phyloP scores from a whole-genome alignment of 1,140 invertebrate genomes.

The Semibalanus balanoides region DNA sequence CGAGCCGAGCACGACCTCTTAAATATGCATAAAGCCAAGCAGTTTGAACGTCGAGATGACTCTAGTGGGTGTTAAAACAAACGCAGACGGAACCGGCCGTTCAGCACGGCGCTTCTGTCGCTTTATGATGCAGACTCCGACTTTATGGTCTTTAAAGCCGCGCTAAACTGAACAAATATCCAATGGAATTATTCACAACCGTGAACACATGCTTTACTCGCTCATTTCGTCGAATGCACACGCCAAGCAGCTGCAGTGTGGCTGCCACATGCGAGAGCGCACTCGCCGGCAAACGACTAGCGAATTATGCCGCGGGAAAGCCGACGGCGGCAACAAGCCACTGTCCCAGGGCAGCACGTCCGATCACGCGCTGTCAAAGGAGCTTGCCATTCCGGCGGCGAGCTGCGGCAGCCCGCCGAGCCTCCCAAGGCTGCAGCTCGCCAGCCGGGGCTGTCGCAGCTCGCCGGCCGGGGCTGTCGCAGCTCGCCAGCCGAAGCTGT shows the following conservation, averaged over 20 bases:
- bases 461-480: background rate
- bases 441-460: background rate
- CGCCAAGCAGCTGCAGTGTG: background rate
- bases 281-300: no score
- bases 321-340: no score
- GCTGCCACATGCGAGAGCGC: no score
- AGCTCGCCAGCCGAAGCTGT: background rate
- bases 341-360: no score
- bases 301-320: no score
- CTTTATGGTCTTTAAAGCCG: background rate
- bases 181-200: background rate
- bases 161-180: background rate
- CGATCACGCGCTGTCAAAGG: no score
- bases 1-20: background rate
- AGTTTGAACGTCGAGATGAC: background rate
- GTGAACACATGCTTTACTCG: background rate
- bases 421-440: background rate
- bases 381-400: no score
- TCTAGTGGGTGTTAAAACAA: background rate
- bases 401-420: no score
- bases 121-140: background rate
- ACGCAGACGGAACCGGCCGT: background rate
- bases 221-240: background rate
- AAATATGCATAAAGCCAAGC: background rate
- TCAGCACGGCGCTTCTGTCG: background rate